A percentile compares a stretch with the other conserved stretches of the same genome.
phyloP scores from a whole-genome alignment of 1,140 invertebrate species.

The Bicyclus anynana region DNA sequence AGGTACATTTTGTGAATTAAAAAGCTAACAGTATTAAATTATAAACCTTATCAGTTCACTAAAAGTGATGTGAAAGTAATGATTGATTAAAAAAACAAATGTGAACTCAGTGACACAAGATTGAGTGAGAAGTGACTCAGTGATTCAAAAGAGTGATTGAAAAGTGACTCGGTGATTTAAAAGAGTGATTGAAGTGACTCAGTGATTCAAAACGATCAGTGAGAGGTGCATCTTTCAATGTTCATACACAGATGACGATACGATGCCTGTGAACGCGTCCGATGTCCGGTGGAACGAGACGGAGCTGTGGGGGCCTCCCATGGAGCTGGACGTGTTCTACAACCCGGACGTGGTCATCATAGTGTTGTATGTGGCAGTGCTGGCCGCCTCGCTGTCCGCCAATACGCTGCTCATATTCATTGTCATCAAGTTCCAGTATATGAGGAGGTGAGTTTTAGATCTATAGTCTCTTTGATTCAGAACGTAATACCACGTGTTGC shows the following conservation, averaged over 20 bases:
- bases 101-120: too few relatives aligned
- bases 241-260: not conserved
- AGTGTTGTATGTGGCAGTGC: slow-evolving; percentile 79
- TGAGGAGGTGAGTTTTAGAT: slow-evolving; percentile 81
- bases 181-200: not conserved
- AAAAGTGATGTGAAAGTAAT: too few relatives aligned
- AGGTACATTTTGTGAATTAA: too few relatives aligned
- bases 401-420: slow-evolving; percentile 82
- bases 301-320: not conserved
- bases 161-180: too few relatives aligned
- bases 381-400: slow-evolving; percentile 78
- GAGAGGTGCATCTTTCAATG: too few relatives aligned
- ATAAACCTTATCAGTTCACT: too few relatives aligned
- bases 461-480: too few relatives aligned
- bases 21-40: too few relatives aligned
- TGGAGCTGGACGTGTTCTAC: slow-evolving; percentile 42
- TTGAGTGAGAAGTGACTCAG: too few relatives aligned
- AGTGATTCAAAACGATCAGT: not conserved
- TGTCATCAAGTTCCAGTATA: slow-evolving; percentile 82
- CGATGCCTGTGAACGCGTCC: not conserved
- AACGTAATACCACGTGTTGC: too few relatives aligned
- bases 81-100: too few relatives aligned
- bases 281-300: not conserved
- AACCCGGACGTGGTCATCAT: slow-evolving; percentile 76
- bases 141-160: too few relatives aligned